Base-by-base conservation (phyloP, 2,888 invertebrate species). In the Phyllotreta cruciferae region DNA sequence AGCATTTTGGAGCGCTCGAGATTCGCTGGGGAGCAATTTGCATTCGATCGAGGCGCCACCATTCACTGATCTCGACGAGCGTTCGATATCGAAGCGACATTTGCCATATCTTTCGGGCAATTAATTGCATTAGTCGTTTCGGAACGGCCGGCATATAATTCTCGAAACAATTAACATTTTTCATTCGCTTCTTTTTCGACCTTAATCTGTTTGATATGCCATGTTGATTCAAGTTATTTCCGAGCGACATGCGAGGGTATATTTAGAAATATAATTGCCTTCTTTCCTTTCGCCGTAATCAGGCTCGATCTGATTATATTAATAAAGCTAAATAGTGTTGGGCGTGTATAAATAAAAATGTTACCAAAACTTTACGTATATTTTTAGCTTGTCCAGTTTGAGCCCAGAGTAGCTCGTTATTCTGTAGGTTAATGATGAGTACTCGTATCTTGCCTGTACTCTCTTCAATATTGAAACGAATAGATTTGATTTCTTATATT, bases 161-260 rank as follows among this genome's bases (percentile, higher is more conserved):
- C 53, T 41, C 14, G 6, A 50, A 34, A 38, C 34, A 41, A 58
- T 58, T 50, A 50, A 49, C 57, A 57, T 49, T 58, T 58, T 50
- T 50, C 41, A 49, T 39, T 9, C 34, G 34, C 49, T 49, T 7
- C 35, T 56, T 58, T 58, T 56, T 11, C 38, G n/a, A 39, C 49
- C 37, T 14, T 57, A 35, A 58, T 58, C 57, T 41, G 35, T 50
- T 57, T 57, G 57, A 57, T 57, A 58, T 50, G 39, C 57, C 49
- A 58, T 58, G 38, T 58, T 58, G 57, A 58, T 58, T 58, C 34
- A 10, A 10, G 50, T 58, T 58, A 58, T 58, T 58, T 50, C 41
- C 41, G 39, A 11, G n/a, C 41, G 35, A 38, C 57, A 58, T 58
- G 57, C 57, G 35, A 58, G 6, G 50, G 13, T 58, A 58, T 50